These are phyloP conservation scores for Paraplagusia blochii DNA, from an alignment of 2,113 vertebrate genomes.

Conservation along the genomic window DNA sequence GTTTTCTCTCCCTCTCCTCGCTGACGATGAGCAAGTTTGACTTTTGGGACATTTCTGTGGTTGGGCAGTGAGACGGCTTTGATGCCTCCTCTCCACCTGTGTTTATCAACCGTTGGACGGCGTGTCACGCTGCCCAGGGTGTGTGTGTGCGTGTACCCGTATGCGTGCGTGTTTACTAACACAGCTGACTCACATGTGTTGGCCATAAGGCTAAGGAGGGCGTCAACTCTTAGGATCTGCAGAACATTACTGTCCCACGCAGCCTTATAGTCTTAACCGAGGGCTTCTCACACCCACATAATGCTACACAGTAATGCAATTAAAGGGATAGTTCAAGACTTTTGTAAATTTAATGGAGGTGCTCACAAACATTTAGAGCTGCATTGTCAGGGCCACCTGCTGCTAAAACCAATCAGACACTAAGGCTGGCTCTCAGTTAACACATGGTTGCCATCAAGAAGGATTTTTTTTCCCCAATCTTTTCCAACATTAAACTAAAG, in stretches of 20 bases:
- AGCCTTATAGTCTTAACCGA: constrained; percentile 1
- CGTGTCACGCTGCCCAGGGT: not conserved
- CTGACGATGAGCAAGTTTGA: constrained; percentile 21
- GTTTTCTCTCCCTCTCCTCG: not conserved
- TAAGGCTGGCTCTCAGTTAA: too few relatives aligned
- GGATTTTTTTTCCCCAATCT: too few relatives aligned
- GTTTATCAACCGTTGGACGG: constrained; percentile 20
- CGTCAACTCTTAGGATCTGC: constrained; percentile 17
- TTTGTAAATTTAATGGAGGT: too few relatives aligned
- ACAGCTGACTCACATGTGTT: constrained; percentile 40
- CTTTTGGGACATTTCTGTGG: constrained; percentile 15
- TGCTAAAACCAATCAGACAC: too few relatives aligned
- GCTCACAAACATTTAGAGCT: too few relatives aligned
- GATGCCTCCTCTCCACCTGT: constrained; percentile 16
- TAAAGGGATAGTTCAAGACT: not conserved
- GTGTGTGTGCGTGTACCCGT: constrained; percentile 8
- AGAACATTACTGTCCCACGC: constrained; percentile 25
- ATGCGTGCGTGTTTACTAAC: constrained; percentile 22
- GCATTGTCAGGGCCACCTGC: too few relatives aligned
- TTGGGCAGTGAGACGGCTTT: constrained; percentile 9
- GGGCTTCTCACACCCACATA: constrained; percentile 1
- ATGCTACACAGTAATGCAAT: not conserved
- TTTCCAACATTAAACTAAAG: not conserved
- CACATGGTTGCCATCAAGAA: too few relatives aligned
- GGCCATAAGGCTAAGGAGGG: constrained; percentile 44